A percentile compares a stretch with the other conserved stretches of the same genome.
Evolutionary conservation across 2,797 vertebrate species (phyloP).

Genomic region (Aythya fuligula): DNA sequence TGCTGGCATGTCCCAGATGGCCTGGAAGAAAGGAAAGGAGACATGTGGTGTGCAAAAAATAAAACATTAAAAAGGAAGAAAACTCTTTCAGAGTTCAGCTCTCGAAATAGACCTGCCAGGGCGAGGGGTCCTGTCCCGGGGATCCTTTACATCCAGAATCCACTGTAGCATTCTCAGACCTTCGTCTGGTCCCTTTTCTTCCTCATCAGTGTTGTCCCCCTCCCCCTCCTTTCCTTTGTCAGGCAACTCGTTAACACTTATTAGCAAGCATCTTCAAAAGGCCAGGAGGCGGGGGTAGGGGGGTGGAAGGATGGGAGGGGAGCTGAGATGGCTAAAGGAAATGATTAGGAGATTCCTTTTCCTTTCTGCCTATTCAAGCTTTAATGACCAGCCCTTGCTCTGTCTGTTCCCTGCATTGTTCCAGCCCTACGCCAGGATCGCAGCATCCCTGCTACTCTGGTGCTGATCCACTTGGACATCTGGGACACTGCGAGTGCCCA

Average conservation of each 20-base stretch:
- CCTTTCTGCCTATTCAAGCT: slow-evolving; percentile 55
- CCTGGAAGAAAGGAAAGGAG: slow-evolving; percentile 30
- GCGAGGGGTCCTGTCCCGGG: background rate
- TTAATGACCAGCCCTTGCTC: slow-evolving; percentile 41
- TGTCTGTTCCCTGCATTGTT: slow-evolving; percentile 43
- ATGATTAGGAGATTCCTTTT: slow-evolving; percentile 69
- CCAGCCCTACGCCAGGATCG: background rate
- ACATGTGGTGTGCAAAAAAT: background rate
- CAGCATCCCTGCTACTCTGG: background rate
- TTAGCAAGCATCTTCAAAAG: slow-evolving; percentile 72
- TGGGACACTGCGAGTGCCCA: background rate
- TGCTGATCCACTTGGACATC: background rate
- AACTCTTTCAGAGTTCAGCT: background rate
- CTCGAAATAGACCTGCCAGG: background rate
- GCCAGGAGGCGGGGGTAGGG: background rate
- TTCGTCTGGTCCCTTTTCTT: slow-evolving; percentile 49
- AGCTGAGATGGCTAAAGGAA: slow-evolving; percentile 65
- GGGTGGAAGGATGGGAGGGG: slow-evolving; percentile 36
- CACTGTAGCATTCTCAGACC: background rate
- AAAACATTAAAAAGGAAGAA: background rate
- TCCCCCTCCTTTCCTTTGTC: slow-evolving; percentile 47
- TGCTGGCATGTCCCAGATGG: background rate
- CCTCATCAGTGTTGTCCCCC: background rate
- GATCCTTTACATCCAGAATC: background rate
- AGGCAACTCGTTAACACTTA: slow-evolving; percentile 70